Percentiles rank a stretch among this genome's conserved stretches.
These are phyloP conservation scores for Lasioglossum pauxillum DNA, from an alignment of 2,888 invertebrate genomes.

Conservation along the genomic window DNA sequence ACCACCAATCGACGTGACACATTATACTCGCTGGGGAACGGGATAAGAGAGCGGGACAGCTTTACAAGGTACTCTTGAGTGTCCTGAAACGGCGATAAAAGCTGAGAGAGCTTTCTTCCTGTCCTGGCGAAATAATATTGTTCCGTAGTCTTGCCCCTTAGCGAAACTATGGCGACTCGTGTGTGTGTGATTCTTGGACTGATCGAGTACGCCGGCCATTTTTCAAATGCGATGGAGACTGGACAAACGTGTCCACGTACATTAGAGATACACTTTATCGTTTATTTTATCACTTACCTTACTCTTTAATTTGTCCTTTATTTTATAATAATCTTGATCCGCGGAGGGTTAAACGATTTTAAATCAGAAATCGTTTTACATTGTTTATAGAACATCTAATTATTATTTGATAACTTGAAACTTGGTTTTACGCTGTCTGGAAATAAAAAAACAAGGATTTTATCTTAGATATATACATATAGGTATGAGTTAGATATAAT, in stretches of 20 bases:
- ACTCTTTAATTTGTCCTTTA: too few species aligned
- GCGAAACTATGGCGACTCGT: not conserved
- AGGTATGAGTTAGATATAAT: too few species aligned
- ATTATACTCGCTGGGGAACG: constrained; percentile 17
- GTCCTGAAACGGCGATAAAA: constrained; percentile 44
- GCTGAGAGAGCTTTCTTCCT: constrained; percentile 26
- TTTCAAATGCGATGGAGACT: not conserved
- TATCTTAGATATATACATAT: too few species aligned
- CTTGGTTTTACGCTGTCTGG: too few species aligned
- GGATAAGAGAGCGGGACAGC: not conserved
- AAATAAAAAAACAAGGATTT: too few species aligned
- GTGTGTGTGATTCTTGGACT: not conserved
- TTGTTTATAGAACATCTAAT: too few species aligned
- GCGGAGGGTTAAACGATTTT: too few species aligned
- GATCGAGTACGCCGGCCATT: not conserved
- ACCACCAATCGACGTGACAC: constrained; percentile 54
- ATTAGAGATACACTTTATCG: not conserved
- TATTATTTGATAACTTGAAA: too few species aligned
- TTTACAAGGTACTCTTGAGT: constrained; percentile 22
- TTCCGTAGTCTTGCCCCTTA: not conserved
- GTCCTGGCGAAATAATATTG: constrained; percentile 37
- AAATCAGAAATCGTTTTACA: too few species aligned
- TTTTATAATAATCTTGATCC: too few species aligned
- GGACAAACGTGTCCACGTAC: not conserved
- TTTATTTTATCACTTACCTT: not conserved